Conservation (phyloP, 2,797 vertebrate species). For the Epinephelus malabaricus region DNA sequence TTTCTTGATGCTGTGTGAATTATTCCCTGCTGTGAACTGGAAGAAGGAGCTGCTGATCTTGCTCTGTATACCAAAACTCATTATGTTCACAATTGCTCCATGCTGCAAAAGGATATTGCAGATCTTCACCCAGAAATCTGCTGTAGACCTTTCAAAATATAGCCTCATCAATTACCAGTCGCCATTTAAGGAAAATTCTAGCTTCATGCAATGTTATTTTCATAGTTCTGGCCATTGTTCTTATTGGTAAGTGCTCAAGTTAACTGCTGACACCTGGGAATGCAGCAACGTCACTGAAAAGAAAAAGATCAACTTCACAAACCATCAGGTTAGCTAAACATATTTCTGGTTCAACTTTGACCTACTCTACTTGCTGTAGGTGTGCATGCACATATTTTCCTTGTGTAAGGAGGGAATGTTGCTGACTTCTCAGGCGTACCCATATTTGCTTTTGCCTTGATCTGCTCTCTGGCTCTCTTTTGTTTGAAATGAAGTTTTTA, state of each 20-base stretch:
- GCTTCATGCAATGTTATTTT: background rate
- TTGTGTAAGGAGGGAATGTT: background rate
- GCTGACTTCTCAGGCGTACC: background rate
- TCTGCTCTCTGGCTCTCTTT: background rate
- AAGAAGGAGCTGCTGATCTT: background rate
- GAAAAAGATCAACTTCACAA: background rate
- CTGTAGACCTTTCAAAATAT: background rate
- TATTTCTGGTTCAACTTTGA: background rate
- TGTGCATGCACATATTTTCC: background rate
- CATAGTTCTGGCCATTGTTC: background rate
- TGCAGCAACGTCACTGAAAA: background rate
- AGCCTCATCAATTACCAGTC: background rate
- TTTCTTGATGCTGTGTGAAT: background rate
- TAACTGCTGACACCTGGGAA: constrained; percentile 4
- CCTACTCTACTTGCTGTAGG: background rate
- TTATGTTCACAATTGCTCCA: background rate
- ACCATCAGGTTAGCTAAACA: background rate
- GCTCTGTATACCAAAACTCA: background rate
- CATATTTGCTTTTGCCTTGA: background rate
- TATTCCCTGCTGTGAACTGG: background rate
- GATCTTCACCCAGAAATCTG: background rate
- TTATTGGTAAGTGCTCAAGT: background rate
- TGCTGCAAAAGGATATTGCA: background rate
- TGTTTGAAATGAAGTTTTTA: background rate
- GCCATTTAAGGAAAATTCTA: background rate